Conservation (phyloP, 2,888 invertebrate genomes). For the Leptura quadrifasciata region DNA sequence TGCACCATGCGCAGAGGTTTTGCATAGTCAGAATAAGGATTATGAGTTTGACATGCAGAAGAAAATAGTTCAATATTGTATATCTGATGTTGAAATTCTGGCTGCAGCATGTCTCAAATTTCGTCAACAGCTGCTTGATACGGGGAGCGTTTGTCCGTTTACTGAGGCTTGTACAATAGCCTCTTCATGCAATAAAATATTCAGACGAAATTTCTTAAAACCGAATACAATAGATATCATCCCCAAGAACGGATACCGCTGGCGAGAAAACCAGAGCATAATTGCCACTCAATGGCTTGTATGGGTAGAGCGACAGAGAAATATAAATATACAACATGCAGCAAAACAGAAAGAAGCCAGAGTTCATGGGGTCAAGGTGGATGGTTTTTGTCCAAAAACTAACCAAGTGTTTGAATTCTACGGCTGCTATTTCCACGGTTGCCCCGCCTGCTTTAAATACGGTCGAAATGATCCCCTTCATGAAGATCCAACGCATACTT, state of each 20-base stretch:
- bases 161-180: conserved; percentile 18
- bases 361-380: conserved; percentile 27
- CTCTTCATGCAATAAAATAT: conserved; percentile 10
- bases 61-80: conserved; percentile 58
- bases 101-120: neutral
- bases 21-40: conserved; percentile 40
- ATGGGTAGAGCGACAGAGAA: neutral
- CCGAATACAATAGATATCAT: conserved; percentile 8
- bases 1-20: conserved; percentile 15
- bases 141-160: conserved; percentile 7
- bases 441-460: neutral
- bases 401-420: conserved; percentile 53
- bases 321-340: neutral
- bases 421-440: conserved; percentile 52
- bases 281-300: neutral
- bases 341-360: neutral
- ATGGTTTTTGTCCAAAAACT: conserved; percentile 46
- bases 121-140: conserved; percentile 12
- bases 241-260: neutral
- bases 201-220: conserved; percentile 5
- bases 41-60: conserved; percentile 62
- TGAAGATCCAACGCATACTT: neutral
- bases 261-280: neutral
- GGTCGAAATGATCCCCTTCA: neutral
- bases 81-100: conserved; percentile 54